Percentiles rank a stretch among this genome's conserved stretches.
phyloP scores from a whole-genome alignment of 2,888 invertebrate genomes.

The Sarcophaga variegata region DNA sequence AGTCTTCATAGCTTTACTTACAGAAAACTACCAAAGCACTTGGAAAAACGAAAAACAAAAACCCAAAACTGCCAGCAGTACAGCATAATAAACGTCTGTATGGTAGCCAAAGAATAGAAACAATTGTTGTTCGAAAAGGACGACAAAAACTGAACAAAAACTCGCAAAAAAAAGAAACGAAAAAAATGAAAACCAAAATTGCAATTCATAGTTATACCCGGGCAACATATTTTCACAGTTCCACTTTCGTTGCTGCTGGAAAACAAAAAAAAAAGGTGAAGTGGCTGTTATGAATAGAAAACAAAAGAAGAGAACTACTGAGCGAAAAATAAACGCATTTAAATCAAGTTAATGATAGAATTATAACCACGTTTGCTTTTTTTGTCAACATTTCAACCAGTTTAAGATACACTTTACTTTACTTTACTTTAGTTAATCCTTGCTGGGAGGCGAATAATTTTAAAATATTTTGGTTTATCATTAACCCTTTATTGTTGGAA shows the following conservation, averaged over 20 bases:
- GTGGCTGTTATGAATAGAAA: background rate
- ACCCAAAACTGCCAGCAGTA: background rate
- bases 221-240: slow-evolving; percentile 3
- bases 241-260: background rate
- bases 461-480: background rate
- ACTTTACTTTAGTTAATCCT: too few species aligned
- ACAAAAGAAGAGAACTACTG: background rate
- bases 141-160: background rate
- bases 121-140: slow-evolving; percentile 9
- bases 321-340: slow-evolving; percentile 30
- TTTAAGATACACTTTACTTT: background rate
- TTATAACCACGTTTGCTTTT: slow-evolving; percentile 34
- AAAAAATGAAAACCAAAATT: background rate
- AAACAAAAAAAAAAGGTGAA: background rate
- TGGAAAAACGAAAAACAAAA: too few species aligned
- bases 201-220: slow-evolving; percentile 17
- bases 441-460: background rate
- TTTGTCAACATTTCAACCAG: background rate
- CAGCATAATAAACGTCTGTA: too few species aligned
- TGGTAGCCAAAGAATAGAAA: slow-evolving; percentile 1
- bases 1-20: slow-evolving; percentile 37
- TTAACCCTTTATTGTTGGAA: background rate
- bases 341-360: slow-evolving; percentile 52
- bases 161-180: background rate
- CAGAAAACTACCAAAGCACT: background rate